phyloP scores from a whole-genome alignment of 35 echinoderm and acorn worm genomes.

The Ptychodera flava region DNA sequence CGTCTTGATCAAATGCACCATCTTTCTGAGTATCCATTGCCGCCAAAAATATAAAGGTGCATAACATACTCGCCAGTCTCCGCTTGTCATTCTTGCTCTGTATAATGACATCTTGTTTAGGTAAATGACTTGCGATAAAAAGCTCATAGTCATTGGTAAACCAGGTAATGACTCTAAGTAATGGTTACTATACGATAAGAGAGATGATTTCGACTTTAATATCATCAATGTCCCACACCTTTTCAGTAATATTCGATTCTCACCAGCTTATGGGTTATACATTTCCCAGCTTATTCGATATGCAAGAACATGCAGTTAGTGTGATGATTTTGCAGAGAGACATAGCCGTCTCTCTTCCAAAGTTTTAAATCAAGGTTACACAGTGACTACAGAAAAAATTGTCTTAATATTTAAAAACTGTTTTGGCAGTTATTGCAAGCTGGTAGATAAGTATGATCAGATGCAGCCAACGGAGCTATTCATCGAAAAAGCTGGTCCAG shows the following conservation, averaged over 20 bases:
- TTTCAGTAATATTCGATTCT: no score
- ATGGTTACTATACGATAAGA: slow-evolving; percentile 16
- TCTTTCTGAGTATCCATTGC: slow-evolving; percentile 18
- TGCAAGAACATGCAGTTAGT: no score
- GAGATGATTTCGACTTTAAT: no score
- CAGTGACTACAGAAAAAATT: slow-evolving; percentile 11
- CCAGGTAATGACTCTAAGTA: background rate
- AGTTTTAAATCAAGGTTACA: slow-evolving; percentile 29
- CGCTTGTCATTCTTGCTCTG: slow-evolving; percentile 23
- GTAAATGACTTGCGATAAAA: slow-evolving; percentile 6
- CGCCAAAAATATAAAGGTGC: slow-evolving; percentile 17
- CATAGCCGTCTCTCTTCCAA: slow-evolving; percentile 22
- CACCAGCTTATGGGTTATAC: no score
- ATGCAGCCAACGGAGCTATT: no score
- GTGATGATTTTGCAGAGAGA: no score
- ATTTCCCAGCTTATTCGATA: no score
- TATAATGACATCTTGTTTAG: slow-evolving; percentile 21
- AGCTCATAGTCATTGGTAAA: slow-evolving; percentile 23
- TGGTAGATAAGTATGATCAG: background rate
- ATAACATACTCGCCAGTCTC: slow-evolving; percentile 16
- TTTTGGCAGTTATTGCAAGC: no score
- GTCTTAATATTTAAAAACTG: slow-evolving; percentile 10
- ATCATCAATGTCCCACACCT: no score
- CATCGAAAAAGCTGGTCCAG: no score
- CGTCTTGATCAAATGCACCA: slow-evolving; percentile 15